Evolutionary conservation across 1,140 invertebrate species (phyloP).

Genomic region (Galendromus occidentalis): DNA sequence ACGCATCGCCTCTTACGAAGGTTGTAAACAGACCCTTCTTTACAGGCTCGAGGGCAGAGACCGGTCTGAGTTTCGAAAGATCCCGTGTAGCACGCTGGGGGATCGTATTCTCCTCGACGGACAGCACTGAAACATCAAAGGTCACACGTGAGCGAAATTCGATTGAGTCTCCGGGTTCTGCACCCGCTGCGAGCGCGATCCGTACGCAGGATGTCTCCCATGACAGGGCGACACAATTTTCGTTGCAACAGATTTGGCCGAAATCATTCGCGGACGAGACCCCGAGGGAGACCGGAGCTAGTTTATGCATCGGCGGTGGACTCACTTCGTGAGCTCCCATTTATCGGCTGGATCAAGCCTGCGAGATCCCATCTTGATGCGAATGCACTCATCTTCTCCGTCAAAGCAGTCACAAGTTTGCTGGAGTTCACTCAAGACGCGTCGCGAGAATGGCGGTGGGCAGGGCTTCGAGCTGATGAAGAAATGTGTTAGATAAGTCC

Average conservation of each 20-base stretch:
- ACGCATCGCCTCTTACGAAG: too few species aligned
- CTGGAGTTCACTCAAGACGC: not conserved
- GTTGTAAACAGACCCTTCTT: too few species aligned
- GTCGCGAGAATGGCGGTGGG: not conserved
- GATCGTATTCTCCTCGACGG: too few species aligned
- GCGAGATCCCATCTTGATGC: not conserved
- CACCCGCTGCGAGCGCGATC: not conserved
- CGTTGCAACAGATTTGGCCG: not conserved
- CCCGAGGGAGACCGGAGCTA: not conserved
- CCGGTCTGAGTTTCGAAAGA: too few species aligned
- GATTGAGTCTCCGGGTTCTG: not conserved
- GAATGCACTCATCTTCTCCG: not conserved
- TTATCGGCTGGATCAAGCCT: not conserved
- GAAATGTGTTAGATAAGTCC: not conserved
- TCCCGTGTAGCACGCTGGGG: too few species aligned
- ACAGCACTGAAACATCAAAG: too few species aligned
- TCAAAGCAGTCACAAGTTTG: not conserved
- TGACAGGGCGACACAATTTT: too few species aligned
- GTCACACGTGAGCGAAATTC: too few species aligned
- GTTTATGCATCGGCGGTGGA: not conserved
- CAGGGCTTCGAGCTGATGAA: not conserved
- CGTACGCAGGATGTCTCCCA: not conserved
- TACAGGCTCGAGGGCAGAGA: too few species aligned
- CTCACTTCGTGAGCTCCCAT: not conserved
- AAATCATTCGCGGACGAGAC: not conserved